Base-by-base conservation (phyloP, 2,888 invertebrate species). In the Noctua fimbriata region DNA sequence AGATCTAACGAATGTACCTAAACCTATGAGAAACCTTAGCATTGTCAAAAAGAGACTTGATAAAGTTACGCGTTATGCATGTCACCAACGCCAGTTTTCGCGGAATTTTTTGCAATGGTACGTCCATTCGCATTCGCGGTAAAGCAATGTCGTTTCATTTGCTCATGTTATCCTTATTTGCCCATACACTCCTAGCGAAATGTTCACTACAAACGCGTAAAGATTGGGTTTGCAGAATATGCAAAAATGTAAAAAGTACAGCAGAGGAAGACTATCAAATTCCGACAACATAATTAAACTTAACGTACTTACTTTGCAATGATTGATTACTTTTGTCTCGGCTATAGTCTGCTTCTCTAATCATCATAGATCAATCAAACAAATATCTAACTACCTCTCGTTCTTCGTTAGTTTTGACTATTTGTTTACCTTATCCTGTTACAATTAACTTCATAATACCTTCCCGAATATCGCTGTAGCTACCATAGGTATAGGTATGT, bases 121-220 rank as follows among this genome's bases (percentile, higher is more conserved):
- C 55, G 24, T 49, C n/a, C n/a, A n/a, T n/a, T n/a, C n/a, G n/a
- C n/a, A 28, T 69, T 70, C 58, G 66, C 44, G 18, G 81, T 85
- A 70, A 5, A 52, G 49, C 16, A 60, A 24, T 52, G 58, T 49
- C 72, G 72, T 81, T 52, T 36, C 24, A 58, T 66, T 58, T 52
- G 24, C 18, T 24, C 49, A 85, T 21, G 18, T 81, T 71, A 66
- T 81, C 71, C 70, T 85, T 70, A 79, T 78, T 84, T 79, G 84
- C 69, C n/a, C 47, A 28, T 36, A 52, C 28, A 55, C 47, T 65
- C n/a, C 16, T 32, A 24, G 16, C 36, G 52, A 78, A 60, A 78
- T 63, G 44, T n/a, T 78, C 52, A 47, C 44, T 47, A 10, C 67
- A 47, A 47, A 18, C 2, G 7, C 24, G 7, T 55, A 18, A 47